Evolutionary conservation across 2,113 vertebrate genomes (phyloP).

Genomic region (Rhinopomastus cyanomelas): DNA sequence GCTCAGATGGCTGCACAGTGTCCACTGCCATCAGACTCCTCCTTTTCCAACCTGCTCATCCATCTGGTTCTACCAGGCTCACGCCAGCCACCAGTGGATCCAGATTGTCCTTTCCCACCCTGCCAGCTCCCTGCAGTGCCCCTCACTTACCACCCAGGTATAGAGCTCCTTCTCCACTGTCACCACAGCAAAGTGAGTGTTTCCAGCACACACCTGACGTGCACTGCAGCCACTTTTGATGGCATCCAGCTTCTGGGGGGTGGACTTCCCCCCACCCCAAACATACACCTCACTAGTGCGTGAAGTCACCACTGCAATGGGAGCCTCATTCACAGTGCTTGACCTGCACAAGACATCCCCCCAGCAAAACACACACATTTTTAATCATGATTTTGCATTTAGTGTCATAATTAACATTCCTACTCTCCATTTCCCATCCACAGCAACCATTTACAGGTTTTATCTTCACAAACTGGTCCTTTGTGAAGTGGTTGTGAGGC

Average conservation of each 20-base stretch:
- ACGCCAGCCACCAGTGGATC: fast-evolving
- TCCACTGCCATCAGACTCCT: neutral
- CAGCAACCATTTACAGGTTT: neutral
- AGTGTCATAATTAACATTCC: neutral
- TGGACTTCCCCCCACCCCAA: constrained; percentile 97
- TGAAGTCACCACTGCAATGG: constrained; percentile 95
- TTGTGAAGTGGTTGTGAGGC: neutral
- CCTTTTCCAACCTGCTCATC: neutral
- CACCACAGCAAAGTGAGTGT: constrained; percentile 97
- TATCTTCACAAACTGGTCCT: neutral
- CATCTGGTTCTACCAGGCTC: neutral
- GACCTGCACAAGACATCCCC: constrained; percentile 76
- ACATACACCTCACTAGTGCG: constrained; percentile 96
- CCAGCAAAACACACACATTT: constrained; percentile 11
- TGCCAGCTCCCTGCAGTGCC: neutral
- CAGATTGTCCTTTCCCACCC: neutral
- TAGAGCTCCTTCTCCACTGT: constrained; percentile 98
- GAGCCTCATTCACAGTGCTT: constrained; percentile 84
- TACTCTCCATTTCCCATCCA: neutral
- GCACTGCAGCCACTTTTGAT: constrained; percentile 96
- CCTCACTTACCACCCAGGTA: constrained; percentile 95
- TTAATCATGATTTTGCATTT: neutral
- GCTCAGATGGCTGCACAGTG: neutral
- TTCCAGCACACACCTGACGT: constrained; percentile 94
- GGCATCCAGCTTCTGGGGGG: constrained; percentile 93